phyloP scores from a whole-genome alignment of 2,113 vertebrate species.

The Caranx ignobilis region DNA sequence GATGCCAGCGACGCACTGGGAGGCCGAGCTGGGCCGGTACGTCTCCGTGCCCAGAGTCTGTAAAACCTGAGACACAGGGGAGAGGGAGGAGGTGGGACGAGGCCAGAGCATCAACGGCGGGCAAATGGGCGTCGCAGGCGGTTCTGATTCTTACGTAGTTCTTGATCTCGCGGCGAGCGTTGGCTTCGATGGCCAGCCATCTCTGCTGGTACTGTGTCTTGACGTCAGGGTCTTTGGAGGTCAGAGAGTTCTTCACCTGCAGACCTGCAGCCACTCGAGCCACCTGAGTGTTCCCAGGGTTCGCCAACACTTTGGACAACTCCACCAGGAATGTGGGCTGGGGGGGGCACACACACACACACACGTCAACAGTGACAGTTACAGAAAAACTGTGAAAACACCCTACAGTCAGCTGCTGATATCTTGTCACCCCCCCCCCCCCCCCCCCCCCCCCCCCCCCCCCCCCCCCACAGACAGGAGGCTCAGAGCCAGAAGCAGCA shows the following conservation, averaged over 20 bases:
- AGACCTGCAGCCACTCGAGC: constrained; percentile 95
- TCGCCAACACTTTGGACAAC: constrained; percentile 96
- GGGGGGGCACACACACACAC: too few relatives aligned
- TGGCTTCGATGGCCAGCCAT: constrained; percentile 96
- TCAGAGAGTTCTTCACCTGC: constrained; percentile 99
- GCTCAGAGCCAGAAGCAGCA: too few relatives aligned
- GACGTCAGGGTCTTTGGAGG: constrained; percentile 96
- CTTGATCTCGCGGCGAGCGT: constrained; percentile 95
- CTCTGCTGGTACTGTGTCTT: constrained; percentile 96
- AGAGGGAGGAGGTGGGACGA: not conserved
- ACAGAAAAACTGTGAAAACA: too few relatives aligned
- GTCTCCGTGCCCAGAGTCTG: constrained; percentile 98
- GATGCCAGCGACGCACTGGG: constrained; percentile 97
- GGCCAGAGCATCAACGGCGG: too few relatives aligned
- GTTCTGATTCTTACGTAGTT: constrained; percentile 89
- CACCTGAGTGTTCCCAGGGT: constrained; percentile 98
- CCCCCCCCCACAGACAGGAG: too few relatives aligned
- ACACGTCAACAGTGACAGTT: too few relatives aligned
- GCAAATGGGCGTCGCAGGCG: too few relatives aligned
- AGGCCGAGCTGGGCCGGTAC: constrained; percentile 96
- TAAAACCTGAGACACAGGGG: constrained; percentile 85
- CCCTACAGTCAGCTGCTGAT: too few relatives aligned
- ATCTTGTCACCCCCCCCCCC: too few relatives aligned
- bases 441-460: too few relatives aligned
- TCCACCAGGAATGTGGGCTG: constrained; percentile 98